Base-by-base conservation (phyloP, 2,113 vertebrate genomes). In the Varanus salvator region DNA sequence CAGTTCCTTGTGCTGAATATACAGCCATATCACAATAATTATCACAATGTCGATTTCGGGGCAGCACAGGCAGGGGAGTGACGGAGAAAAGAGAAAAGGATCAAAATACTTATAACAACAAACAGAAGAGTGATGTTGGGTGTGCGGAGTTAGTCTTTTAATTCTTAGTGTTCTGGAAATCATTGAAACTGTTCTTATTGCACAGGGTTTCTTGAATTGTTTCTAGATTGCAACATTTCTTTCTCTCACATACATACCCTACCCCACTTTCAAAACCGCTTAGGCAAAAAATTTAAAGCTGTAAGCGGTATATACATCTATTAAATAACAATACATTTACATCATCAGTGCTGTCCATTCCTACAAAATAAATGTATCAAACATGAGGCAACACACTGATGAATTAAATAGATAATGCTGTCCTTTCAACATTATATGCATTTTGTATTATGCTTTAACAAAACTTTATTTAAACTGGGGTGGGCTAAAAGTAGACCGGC, bases 381-480 rank as follows among this genome's bases (percentile, higher is more conserved):
- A 48, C 38, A 54, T 31, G 17, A 85, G 0, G 66, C 0, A 1
- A 17, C 87, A 34, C 64, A 87, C 14, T 69, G 38, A 72, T 78
- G 64, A 69, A 44, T 66, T 91, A 50, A 69, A 64, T 19, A 52
- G 3, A 29, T 0, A 78, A 2, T 34, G 85, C 57, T 85, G 38
- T 69, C 85, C 38, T 87, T 31, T 72, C 92, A 91, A 75, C 38
- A 38, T 25, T 54, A 88, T 48, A 80, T 31, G n/a, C 23, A 68
- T 34, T 54, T 57, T 27, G 27, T 31, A 87, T 83, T 38, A 48
- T 87, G 25, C 3, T 83, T 29, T 19, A 23, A 69, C 78, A n/a
- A 89, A 84, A 34, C 25, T 27, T 38, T 69, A 21, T 25, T 38
- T 34, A 71, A 64, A 71, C n/a, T 8, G 29, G 68, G 29, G 69